Percentiles rank a stretch among this genome's conserved stretches.
phyloP scores from a whole-genome alignment of 2,888 invertebrate species.

The Sialis fuliginosa region DNA sequence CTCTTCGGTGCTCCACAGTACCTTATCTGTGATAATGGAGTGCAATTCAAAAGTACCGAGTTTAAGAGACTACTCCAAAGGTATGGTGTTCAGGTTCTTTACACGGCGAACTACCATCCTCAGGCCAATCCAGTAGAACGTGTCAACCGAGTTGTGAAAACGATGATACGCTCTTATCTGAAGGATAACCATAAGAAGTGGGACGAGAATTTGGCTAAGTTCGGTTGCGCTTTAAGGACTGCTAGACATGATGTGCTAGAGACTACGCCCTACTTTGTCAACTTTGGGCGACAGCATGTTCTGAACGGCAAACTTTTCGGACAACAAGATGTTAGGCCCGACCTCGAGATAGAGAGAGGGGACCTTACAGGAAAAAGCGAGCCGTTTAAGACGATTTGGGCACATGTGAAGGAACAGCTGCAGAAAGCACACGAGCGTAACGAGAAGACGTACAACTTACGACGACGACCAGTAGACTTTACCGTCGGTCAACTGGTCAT shows the following conservation, averaged over 20 bases:
- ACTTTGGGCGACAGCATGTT: conserved; percentile 7
- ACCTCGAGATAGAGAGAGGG: neutral
- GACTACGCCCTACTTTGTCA: conserved; percentile 9
- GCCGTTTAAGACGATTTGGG: neutral
- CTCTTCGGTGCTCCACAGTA: too few relatives aligned
- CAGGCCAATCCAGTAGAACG: conserved; percentile 12
- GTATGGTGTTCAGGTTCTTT: too few relatives aligned
- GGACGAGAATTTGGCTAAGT: conserved; percentile 7
- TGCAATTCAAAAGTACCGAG: too few relatives aligned
- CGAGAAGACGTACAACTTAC: neutral
- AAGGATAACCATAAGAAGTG: too few relatives aligned
- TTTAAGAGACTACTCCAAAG: too few relatives aligned
- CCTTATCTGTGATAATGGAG: too few relatives aligned
- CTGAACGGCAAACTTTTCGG: neutral
- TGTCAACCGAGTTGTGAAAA: conserved; percentile 11
- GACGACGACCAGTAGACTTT: conserved; percentile 3
- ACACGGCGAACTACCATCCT: too few relatives aligned
- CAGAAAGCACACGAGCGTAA: neutral
- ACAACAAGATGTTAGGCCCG: neutral
- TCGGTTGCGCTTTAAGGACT: conserved; percentile 12
- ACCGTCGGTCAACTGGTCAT: conserved; percentile 7
- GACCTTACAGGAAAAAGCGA: too few relatives aligned
- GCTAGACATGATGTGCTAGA: conserved; percentile 8
- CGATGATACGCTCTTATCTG: too few relatives aligned
- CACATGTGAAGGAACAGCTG: neutral